Conservation (phyloP, 2,888 invertebrate genomes). For the Polymixis lichenea region DNA sequence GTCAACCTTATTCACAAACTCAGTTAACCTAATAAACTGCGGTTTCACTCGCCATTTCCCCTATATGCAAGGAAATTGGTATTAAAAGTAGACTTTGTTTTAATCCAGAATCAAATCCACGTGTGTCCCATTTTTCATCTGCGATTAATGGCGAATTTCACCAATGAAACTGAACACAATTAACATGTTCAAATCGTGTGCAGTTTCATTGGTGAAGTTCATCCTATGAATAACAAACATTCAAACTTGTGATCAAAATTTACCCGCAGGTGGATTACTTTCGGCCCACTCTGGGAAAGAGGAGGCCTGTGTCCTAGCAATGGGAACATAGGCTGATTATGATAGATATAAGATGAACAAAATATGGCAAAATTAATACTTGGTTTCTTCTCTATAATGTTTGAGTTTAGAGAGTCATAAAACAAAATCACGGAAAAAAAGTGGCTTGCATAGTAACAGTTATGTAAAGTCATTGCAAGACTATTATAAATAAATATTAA, state of each 20-base stretch:
- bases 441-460: neutral
- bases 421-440: neutral
- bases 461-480: neutral
- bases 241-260: neutral
- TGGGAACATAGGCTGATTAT: neutral
- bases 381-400: neutral
- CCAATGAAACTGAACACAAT: neutral
- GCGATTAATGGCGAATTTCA: neutral
- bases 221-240: neutral
- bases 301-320: too few relatives aligned
- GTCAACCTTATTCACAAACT: too few relatives aligned
- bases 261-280: too few relatives aligned
- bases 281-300: too few relatives aligned
- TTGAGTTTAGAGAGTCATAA: neutral
- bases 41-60: too few relatives aligned
- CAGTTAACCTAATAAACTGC: too few relatives aligned
- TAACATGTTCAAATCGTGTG: too few relatives aligned
- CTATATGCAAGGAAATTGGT: neutral
- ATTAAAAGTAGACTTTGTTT: neutral
- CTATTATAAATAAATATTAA: slow-evolving; percentile 2
- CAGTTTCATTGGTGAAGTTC: neutral
- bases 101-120: neutral
- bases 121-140: neutral
- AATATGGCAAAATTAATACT: neutral
- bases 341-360: neutral